These are phyloP conservation scores for Cremastobaeus sp. DNA, from an alignment of 2,888 invertebrate species.

Conservation along the genomic window DNA sequence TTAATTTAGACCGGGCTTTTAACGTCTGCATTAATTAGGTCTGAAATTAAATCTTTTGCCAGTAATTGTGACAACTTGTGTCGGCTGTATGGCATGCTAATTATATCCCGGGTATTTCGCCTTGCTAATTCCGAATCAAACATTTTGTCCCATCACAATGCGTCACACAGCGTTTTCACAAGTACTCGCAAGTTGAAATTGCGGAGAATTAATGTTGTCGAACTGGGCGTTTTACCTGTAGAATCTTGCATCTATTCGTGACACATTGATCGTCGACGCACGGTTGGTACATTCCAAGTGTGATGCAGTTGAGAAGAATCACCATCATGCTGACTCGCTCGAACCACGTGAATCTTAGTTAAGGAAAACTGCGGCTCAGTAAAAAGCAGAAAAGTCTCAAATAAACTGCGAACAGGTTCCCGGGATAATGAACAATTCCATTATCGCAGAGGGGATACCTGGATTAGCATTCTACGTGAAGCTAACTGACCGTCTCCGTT, in stretches of 20 bases:
- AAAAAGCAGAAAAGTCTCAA: neutral
- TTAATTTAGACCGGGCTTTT: too few relatives aligned
- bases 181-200: too few relatives aligned
- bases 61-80: too few relatives aligned
- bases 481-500: neutral
- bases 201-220: neutral
- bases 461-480: neutral
- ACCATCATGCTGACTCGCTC: constrained; percentile 99
- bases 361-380: constrained; percentile 80
- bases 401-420: too few relatives aligned
- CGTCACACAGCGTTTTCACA: too few relatives aligned
- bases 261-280: constrained; percentile 96
- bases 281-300: constrained; percentile 99
- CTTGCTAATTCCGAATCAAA: too few relatives aligned
- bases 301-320: constrained; percentile 98
- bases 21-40: too few relatives aligned
- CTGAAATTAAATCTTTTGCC: too few relatives aligned
- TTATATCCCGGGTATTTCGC: too few relatives aligned
- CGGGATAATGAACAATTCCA: too few relatives aligned
- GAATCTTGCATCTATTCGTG: constrained; percentile 92
- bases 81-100: too few relatives aligned
- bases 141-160: too few relatives aligned
- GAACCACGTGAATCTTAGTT: constrained; percentile 92
- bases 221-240: constrained; percentile 94
- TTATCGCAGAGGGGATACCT: neutral